These are phyloP conservation scores for Nothoprocta perdicaria DNA, from an alignment of 2,113 vertebrate genomes.

Conservation along the genomic window DNA sequence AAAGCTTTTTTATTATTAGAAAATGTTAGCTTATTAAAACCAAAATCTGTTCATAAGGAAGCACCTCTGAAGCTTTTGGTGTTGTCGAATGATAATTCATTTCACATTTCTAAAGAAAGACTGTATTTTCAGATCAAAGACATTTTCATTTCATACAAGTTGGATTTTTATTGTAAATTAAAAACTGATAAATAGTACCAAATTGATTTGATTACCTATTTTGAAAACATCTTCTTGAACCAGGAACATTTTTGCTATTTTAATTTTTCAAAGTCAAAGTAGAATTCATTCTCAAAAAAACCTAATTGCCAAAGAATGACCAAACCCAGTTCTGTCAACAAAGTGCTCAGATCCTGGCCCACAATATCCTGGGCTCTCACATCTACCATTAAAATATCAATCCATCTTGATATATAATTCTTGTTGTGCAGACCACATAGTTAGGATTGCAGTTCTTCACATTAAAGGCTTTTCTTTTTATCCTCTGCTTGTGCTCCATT, in stretches of 20 bases:
- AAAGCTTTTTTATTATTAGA: background rate
- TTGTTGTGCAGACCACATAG: background rate
- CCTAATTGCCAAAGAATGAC: background rate
- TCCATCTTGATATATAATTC: background rate
- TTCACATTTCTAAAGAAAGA: background rate
- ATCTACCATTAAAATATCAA: background rate
- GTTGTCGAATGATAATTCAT: background rate
- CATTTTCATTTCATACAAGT: background rate
- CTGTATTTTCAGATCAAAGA: background rate
- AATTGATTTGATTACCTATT: background rate
- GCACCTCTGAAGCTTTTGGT: background rate
- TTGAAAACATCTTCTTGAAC: background rate
- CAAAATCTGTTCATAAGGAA: background rate
- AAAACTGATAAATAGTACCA: background rate
- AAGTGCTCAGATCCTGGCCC: background rate
- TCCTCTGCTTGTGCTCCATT: background rate
- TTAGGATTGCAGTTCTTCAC: background rate
- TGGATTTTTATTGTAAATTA: background rate
- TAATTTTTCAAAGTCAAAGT: background rate
- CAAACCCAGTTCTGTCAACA: background rate
- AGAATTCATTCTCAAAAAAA: background rate
- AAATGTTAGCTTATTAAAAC: background rate
- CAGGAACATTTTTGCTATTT: background rate
- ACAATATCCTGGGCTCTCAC: background rate
- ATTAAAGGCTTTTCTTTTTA: background rate